Evolutionary conservation across 2,888 invertebrate species (phyloP).

Genomic region (Metopia argyrocephala): DNA sequence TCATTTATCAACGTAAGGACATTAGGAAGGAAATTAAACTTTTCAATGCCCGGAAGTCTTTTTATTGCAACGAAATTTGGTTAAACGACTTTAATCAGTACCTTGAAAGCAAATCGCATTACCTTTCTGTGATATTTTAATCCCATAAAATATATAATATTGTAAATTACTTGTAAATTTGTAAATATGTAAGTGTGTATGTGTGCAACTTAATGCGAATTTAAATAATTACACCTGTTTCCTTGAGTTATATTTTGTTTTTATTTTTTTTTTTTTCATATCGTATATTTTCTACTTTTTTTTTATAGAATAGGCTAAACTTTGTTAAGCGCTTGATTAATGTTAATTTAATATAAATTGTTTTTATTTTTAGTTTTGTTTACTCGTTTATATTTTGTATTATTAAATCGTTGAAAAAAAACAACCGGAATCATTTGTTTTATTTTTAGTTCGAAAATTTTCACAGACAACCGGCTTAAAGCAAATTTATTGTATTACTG

Average conservation of each 20-base stretch:
- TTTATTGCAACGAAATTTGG: too few relatives aligned
- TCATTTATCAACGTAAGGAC: too few relatives aligned
- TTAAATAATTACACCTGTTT: not conserved
- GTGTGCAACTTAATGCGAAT: conserved; percentile 2
- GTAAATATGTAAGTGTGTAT: too few relatives aligned
- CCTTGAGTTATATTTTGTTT: conserved; percentile 25
- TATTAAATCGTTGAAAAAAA: conserved; percentile 30
- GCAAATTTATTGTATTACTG: conserved; percentile 52
- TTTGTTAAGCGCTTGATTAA: not conserved
- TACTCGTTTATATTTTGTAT: not conserved
- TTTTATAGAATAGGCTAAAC: not conserved
- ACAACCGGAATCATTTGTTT: not conserved
- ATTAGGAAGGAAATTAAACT: too few relatives aligned
- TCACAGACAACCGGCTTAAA: conserved; percentile 57
- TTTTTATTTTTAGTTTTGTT: conserved; percentile 13
- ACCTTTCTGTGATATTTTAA: too few relatives aligned
- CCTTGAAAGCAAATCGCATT: too few relatives aligned
- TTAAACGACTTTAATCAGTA: too few relatives aligned
- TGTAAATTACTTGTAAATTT: too few relatives aligned
- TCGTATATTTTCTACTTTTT: not conserved
- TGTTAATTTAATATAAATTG: conserved; percentile 21
- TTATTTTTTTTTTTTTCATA: too few relatives aligned
- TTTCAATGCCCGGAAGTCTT: too few relatives aligned
- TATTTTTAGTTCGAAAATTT: conserved; percentile 8
- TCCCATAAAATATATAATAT: too few relatives aligned